Evolutionary conservation across 1,140 invertebrate genomes (phyloP).

Genomic region (Ladona fulva): DNA sequence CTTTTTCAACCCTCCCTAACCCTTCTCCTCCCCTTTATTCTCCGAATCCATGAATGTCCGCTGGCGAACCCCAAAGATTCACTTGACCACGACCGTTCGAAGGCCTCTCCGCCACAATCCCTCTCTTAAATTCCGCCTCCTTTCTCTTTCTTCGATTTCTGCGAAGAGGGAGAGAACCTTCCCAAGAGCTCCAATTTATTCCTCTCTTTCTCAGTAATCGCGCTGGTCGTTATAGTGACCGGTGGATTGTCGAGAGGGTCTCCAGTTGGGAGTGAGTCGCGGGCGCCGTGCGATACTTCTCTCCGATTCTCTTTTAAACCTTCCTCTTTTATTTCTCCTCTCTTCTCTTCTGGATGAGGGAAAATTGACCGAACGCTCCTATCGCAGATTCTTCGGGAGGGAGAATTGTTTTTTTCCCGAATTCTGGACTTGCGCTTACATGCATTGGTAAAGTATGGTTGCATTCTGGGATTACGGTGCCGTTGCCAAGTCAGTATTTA

Average conservation of each 20-base stretch:
- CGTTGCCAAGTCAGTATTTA: too few species aligned
- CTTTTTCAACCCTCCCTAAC: not conserved
- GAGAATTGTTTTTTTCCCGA: too few species aligned
- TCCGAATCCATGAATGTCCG: not conserved
- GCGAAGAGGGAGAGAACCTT: not conserved
- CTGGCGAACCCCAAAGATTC: not conserved
- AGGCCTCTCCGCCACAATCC: not conserved
- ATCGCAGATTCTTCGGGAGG: too few species aligned
- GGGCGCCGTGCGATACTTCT: not conserved
- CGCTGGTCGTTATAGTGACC: not conserved
- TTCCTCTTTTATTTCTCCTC: not conserved
- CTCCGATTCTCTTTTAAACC: not conserved
- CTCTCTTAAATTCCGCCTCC: not conserved
- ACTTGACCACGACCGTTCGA: not conserved
- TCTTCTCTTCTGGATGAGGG: not conserved
- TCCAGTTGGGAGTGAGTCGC: not conserved
- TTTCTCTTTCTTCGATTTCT: slow-evolving; percentile 1
- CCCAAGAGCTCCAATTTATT: not conserved
- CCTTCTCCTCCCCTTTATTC: not conserved
- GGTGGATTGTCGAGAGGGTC: not conserved
- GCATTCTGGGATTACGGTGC: too few species aligned
- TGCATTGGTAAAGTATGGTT: too few species aligned
- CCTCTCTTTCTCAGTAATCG: not conserved
- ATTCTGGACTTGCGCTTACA: too few species aligned
- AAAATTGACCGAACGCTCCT: too few species aligned